These are phyloP conservation scores for Falco rusticolus DNA, from an alignment of 2,797 vertebrate genomes.

Conservation along the genomic window DNA sequence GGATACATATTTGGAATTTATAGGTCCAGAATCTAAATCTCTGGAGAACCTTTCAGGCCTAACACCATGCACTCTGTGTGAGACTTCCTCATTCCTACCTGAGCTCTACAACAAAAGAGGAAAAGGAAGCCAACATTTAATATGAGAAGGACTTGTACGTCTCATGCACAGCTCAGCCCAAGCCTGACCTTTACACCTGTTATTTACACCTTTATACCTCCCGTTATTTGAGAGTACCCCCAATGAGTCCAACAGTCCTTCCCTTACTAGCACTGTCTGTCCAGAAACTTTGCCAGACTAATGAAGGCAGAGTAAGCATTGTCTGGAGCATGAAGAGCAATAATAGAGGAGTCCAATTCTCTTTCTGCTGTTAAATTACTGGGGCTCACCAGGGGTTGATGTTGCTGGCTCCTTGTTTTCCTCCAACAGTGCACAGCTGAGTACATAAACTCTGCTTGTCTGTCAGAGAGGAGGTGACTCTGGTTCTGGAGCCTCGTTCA, in stretches of 20 bases:
- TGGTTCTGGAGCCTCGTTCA: background rate
- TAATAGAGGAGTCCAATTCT: background rate
- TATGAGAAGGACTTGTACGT: background rate
- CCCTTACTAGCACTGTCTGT: background rate
- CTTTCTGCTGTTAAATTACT: background rate
- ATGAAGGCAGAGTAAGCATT: background rate
- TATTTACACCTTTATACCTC: background rate
- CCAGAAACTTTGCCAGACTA: background rate
- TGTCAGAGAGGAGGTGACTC: background rate
- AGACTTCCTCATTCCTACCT: background rate
- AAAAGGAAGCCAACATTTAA: background rate
- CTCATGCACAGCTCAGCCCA: background rate
- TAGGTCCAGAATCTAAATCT: background rate
- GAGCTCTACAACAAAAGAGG: background rate
- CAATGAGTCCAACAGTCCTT: background rate
- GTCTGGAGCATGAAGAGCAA: background rate
- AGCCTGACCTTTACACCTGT: background rate
- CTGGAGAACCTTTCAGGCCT: background rate
- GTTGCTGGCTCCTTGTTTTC: background rate
- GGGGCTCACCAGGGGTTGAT: background rate
- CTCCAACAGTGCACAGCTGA: background rate
- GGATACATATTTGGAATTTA: background rate
- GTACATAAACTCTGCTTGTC: background rate
- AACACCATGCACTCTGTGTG: background rate
- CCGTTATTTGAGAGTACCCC: background rate